These are phyloP conservation scores for Alcedo atthis DNA, from an alignment of 2,797 vertebrate genomes.

Conservation along the genomic window DNA sequence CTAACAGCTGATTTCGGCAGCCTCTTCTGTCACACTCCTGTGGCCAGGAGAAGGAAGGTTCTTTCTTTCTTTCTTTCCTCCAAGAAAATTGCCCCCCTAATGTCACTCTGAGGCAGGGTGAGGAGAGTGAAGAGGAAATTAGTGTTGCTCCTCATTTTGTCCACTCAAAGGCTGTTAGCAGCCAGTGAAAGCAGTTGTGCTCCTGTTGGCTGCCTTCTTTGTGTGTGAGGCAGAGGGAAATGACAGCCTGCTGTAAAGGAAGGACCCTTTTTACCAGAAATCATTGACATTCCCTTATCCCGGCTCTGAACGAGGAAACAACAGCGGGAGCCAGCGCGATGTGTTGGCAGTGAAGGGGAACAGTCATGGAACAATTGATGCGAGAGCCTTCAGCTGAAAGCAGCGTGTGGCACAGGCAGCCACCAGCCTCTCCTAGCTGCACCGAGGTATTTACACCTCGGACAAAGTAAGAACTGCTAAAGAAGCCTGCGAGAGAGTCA, in stretches of 20 bases:
- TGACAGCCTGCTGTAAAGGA: conserved; percentile 45
- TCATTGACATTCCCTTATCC: conserved; percentile 57
- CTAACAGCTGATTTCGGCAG: conserved; percentile 28
- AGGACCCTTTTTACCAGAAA: conserved; percentile 44
- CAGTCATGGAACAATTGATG: conserved; percentile 13
- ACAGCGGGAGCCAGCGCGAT: conserved; percentile 10
- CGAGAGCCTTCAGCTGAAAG: conserved; percentile 47
- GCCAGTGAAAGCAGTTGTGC: conserved; percentile 30
- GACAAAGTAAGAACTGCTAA: conserved; percentile 17
- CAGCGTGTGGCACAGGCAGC: conserved; percentile 10
- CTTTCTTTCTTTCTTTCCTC: not conserved
- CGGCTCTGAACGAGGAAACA: conserved; percentile 27
- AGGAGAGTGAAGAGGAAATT: conserved; percentile 28
- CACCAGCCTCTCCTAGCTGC: not conserved
- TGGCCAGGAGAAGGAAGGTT: not conserved
- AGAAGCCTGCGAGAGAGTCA: not conserved
- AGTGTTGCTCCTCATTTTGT: conserved; percentile 9
- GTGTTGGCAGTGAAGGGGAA: not conserved
- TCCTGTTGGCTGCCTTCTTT: conserved; percentile 47
- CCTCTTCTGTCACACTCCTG: not conserved
- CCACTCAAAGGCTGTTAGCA: conserved; percentile 17
- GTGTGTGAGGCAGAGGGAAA: conserved; percentile 40
- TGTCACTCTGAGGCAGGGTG: not conserved
- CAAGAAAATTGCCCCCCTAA: conserved; percentile 29
- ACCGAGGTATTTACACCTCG: conserved; percentile 44